These are phyloP conservation scores for Hylia prasina DNA, from an alignment of 2,113 vertebrate genomes.

Conservation along the genomic window DNA sequence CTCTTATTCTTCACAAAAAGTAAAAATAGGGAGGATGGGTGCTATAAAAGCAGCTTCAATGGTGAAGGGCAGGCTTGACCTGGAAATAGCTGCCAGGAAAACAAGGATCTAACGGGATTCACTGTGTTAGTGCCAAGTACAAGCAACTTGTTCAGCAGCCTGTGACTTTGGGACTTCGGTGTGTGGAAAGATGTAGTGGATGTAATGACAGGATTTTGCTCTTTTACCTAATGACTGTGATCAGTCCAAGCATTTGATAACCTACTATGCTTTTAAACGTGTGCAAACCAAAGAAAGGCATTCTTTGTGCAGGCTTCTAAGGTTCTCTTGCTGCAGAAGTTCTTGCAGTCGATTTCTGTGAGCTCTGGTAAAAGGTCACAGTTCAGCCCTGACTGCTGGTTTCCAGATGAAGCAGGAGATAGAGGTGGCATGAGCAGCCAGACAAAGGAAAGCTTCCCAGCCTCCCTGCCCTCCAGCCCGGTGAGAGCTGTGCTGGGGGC, in stretches of 20 bases:
- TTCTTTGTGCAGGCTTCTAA: not conserved
- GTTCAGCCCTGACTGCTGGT: not conserved
- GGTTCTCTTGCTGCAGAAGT: not conserved
- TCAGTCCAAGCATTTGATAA: not conserved
- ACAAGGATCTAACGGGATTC: not conserved
- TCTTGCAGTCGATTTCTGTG: fast-evolving
- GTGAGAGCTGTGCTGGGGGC: not conserved
- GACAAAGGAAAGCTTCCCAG: not conserved
- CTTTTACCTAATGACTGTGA: not conserved
- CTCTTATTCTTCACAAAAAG: not conserved
- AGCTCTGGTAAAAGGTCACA: not conserved
- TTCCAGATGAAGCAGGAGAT: not conserved
- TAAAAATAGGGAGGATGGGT: not conserved
- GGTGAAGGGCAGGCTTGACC: not conserved
- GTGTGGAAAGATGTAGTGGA: fast-evolving
- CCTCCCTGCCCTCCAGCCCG: not conserved
- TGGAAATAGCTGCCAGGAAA: not conserved
- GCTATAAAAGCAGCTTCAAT: not conserved
- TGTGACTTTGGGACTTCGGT: fast-evolving
- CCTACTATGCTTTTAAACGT: fast-evolving
- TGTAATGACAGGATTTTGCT: not conserved
- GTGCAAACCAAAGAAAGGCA: not conserved
- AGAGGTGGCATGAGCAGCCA: not conserved
- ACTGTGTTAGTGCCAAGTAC: not conserved
- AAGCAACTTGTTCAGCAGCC: not conserved